Conservation (phyloP, 2,888 invertebrate species). For the Drosophila colorata region DNA sequence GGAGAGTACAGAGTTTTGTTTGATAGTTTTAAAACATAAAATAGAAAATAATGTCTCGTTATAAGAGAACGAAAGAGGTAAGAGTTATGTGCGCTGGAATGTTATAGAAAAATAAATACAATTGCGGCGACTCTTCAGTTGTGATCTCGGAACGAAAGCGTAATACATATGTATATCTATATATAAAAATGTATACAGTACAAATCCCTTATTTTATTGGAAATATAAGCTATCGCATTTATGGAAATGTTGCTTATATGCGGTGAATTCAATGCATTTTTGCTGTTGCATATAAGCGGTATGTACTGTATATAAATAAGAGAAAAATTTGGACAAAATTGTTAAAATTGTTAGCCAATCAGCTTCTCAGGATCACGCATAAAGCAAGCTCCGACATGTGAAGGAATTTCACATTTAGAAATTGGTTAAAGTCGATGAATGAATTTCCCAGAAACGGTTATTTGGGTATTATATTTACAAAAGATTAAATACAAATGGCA, state of each 20-base stretch:
- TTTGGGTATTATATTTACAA: conserved; percentile 64
- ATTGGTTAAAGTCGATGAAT: conserved; percentile 39
- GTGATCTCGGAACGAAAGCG: conserved; percentile 41
- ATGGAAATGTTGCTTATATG: too few relatives aligned
- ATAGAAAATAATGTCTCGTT: conserved; percentile 38
- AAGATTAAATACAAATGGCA: conserved; percentile 53
- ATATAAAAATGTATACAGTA: too few relatives aligned
- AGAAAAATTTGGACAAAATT: conserved; percentile 4
- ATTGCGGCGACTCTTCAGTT: conserved; percentile 42
- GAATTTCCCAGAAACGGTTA: conserved; percentile 35
- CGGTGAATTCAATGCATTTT: too few relatives aligned
- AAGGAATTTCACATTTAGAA: conserved; percentile 54
- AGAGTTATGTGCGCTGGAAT: conserved; percentile 56
- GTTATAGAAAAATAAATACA: conserved; percentile 30
- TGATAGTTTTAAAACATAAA: conserved; percentile 39
- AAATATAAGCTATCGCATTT: too few relatives aligned
- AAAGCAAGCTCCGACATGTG: conserved; percentile 46
- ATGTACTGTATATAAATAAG: too few relatives aligned
- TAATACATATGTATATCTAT: conserved; percentile 6
- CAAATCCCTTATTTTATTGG: too few relatives aligned
- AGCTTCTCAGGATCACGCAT: conserved; percentile 54
- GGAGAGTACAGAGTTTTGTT: conserved; percentile 68
- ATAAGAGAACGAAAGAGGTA: conserved; percentile 34
- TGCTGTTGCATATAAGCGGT: too few relatives aligned
- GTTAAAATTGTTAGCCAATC: conserved; percentile 24